Evolutionary conservation across 2,797 vertebrate species (phyloP).

Genomic region (Thunnus albacares): DNA sequence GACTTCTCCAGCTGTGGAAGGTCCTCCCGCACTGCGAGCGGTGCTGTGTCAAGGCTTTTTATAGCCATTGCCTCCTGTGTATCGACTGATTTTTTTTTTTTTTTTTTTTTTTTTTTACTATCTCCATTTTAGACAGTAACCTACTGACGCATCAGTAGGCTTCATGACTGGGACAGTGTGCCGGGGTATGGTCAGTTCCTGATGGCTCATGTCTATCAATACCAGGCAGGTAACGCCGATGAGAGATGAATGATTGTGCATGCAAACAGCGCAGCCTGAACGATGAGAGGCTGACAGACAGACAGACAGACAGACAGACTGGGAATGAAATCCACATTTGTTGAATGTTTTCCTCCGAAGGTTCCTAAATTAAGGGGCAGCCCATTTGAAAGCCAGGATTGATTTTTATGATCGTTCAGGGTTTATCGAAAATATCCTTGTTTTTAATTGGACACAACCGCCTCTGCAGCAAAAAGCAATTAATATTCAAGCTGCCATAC

Average conservation of each 20-base stretch:
- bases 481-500: slow-evolving; percentile 47
- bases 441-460: slow-evolving; percentile 36
- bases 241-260: slow-evolving; percentile 72
- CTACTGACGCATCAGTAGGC: slow-evolving; percentile 70
- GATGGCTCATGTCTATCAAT: slow-evolving; percentile 68
- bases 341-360: slow-evolving; percentile 13
- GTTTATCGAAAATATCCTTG: slow-evolving; percentile 19
- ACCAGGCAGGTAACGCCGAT: slow-evolving; percentile 81
- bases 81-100: slow-evolving; percentile 68
- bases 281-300: neutral
- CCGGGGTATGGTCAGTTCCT: slow-evolving; percentile 65
- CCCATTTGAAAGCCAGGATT: slow-evolving; percentile 10
- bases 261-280: slow-evolving; percentile 53
- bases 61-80: slow-evolving; percentile 39
- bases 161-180: slow-evolving; percentile 73
- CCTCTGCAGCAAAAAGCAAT: slow-evolving; percentile 64
- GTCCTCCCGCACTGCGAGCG: slow-evolving; percentile 85
- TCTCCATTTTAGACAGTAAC: slow-evolving; percentile 78
- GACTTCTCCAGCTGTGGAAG: slow-evolving; percentile 65
- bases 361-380: slow-evolving; percentile 13
- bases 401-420: slow-evolving; percentile 29
- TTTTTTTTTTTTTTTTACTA: slow-evolving; percentile 67
- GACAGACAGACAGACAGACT: slow-evolving; percentile 7
- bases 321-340: slow-evolving; percentile 25
- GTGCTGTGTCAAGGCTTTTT: slow-evolving; percentile 76